A percentile compares a stretch with the other conserved stretches of the same genome.
Conservation (phyloP, 2,113 vertebrate species). For the Grallaria varia region DNA sequence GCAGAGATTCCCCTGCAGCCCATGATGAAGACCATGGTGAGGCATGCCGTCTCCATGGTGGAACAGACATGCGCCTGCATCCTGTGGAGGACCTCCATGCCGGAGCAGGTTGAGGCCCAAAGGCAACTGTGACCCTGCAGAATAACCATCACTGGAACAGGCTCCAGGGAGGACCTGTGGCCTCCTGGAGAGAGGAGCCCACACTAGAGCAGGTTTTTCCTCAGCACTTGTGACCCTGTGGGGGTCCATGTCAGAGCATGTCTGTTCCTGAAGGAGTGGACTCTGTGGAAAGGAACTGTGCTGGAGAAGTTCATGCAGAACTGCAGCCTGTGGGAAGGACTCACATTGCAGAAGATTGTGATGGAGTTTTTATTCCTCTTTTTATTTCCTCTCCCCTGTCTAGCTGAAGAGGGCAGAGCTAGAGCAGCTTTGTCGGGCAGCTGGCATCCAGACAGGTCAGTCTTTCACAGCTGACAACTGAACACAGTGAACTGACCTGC, state of each 20-base stretch:
- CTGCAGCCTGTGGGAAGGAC: neutral
- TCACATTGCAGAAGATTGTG: rapidly evolving
- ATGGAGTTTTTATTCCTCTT: too few species aligned
- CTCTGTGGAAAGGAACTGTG: neutral
- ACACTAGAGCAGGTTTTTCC: rapidly evolving
- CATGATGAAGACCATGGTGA: rapidly evolving
- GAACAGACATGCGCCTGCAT: neutral
- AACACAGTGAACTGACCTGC: neutral
- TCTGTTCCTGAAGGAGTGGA: neutral
- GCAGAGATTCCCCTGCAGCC: neutral
- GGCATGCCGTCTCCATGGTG: rapidly evolving
- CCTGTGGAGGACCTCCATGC: rapidly evolving
- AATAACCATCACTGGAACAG: rapidly evolving
- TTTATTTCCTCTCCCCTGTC: neutral
- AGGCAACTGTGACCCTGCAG: neutral
- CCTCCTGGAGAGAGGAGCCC: rapidly evolving
- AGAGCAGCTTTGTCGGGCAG: neutral
- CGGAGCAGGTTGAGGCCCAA: rapidly evolving
- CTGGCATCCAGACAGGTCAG: neutral
- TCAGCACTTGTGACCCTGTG: neutral
- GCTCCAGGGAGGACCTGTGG: neutral
- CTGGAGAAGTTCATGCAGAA: neutral
- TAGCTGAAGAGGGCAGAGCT: neutral
- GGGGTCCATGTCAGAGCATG: neutral
- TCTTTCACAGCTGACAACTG: neutral